phyloP scores from a whole-genome alignment of 2,888 invertebrate genomes.

The Xestia sexstrigata region DNA sequence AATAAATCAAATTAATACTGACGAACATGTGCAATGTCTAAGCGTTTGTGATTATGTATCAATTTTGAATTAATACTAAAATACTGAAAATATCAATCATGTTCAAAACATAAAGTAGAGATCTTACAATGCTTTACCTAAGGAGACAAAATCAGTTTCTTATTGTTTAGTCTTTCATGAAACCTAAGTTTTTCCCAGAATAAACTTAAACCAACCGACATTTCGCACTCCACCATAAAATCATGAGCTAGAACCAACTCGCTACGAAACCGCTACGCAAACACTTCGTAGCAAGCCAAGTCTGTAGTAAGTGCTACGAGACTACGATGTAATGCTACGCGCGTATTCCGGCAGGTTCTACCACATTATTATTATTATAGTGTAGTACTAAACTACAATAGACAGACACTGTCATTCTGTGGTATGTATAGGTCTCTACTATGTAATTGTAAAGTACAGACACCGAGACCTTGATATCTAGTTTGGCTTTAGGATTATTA shows the following conservation, averaged over 20 bases:
- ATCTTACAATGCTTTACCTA: not conserved
- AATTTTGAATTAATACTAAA: not conserved
- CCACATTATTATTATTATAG: conserved; percentile 8
- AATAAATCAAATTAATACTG: not conserved
- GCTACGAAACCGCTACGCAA: conserved; percentile 36
- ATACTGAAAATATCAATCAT: not conserved
- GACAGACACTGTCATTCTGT: not conserved
- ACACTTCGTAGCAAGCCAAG: conserved; percentile 49
- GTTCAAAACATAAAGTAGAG: not conserved
- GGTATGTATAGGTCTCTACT: not conserved
- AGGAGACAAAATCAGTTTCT: not conserved
- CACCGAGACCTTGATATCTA: conserved; percentile 1
- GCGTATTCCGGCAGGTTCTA: conserved; percentile 6
- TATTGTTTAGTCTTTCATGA: not conserved
- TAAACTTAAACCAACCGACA: not conserved
- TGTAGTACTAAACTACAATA: not conserved
- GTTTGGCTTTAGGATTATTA: conserved; percentile 1
- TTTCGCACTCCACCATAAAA: conserved; percentile 17
- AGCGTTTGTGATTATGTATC: not conserved
- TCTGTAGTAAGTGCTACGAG: conserved; percentile 23
- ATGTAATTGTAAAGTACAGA: not conserved
- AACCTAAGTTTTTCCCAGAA: not conserved
- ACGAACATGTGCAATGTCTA: not conserved
- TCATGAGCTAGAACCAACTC: conserved; percentile 23
- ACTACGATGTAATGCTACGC: conserved; percentile 20